Evolutionary conservation across 2,113 vertebrate genomes (phyloP), one percentile per base, ranked within the genome.

Genomic region (Misgurnus anguillicaudatus): DNA sequence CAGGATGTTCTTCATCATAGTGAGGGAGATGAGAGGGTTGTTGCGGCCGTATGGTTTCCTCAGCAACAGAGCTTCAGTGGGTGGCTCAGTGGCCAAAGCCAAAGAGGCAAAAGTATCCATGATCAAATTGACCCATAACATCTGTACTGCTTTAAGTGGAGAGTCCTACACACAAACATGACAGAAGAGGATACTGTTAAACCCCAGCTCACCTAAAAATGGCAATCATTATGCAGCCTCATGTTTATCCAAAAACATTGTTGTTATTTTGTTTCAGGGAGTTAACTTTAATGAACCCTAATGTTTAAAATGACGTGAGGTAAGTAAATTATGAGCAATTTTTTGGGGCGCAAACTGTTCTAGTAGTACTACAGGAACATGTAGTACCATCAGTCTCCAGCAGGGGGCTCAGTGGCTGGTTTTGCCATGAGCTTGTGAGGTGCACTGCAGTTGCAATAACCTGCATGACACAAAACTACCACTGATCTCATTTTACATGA

Each of bases 1-100:
- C 80, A 96, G 88, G 78, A 97, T 96, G 82, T 96, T 97, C 88
- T 97, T 97, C 95, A 97, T 96, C 95, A 97, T 97, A 83, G 95
- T 97, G 75, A 95, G 93, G 0, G 95, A 96, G 87, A 97, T 95
- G 83, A 97, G 94, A 0, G 95, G 95, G 87, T 96, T 95, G 92
- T 97, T 94, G 8, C 95, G 92, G 70, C 95, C 95, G 0, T 97
- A 96, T 0, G 95, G 95, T 90, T 94, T 95, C 78, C 95, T 91
- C 81, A 96, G 91, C 75, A 97, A 89, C 86, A 96, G 92, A 0
- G 92, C 89, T 89, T 97, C 95, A 0, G 94, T 96, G 72, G 95
- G 95, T 1, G 95, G 95, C 81, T 97, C 95, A 0, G 95, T 97
- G 57, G 95, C 95, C 86, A 97, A 90, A 16, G 95, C 95, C 88